Conservation (phyloP, 30 jellyfish, hydroid and myxozoan species). For the Cassiopea xamachana region DNA sequence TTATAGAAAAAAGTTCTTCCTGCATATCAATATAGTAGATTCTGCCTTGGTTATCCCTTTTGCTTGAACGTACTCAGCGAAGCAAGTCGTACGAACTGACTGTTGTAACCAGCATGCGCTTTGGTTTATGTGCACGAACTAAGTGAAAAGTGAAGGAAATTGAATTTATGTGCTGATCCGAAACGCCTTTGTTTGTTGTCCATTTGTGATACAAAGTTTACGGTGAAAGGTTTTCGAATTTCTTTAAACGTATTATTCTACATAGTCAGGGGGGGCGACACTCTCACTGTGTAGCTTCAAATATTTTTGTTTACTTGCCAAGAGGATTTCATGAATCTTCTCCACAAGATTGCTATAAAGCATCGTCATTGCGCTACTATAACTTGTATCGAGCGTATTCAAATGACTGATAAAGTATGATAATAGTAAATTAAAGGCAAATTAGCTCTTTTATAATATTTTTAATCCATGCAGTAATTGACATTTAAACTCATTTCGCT, state of each 20-base stretch:
- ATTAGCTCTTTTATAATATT: no score
- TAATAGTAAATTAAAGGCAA: no score
- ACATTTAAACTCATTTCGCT: no score
- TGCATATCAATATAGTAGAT: no score
- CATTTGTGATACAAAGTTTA: conserved; percentile 59
- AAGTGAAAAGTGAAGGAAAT: conserved; percentile 61
- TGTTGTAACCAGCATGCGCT: neutral
- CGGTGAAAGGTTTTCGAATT: conserved; percentile 48
- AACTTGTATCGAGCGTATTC: no score
- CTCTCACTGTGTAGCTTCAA: neutral
- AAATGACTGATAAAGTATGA: no score
- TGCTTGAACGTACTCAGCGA: neutral
- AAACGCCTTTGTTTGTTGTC: conserved; percentile 73
- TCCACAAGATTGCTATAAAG: no score
- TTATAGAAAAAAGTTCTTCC: no score
- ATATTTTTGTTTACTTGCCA: neutral
- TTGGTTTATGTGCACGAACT: conserved; percentile 57
- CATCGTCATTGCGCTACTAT: no score
- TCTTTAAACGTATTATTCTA: conserved; percentile 53
- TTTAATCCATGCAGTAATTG: no score
- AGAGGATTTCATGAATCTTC: neutral
- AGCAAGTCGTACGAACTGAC: neutral
- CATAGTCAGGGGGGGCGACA: conserved; percentile 66
- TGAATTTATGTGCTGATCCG: conserved; percentile 79
- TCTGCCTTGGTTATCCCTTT: neutral